These are phyloP conservation scores for Notechis scutatus DNA, from an alignment of 2,113 vertebrate species.

Conservation along the genomic window DNA sequence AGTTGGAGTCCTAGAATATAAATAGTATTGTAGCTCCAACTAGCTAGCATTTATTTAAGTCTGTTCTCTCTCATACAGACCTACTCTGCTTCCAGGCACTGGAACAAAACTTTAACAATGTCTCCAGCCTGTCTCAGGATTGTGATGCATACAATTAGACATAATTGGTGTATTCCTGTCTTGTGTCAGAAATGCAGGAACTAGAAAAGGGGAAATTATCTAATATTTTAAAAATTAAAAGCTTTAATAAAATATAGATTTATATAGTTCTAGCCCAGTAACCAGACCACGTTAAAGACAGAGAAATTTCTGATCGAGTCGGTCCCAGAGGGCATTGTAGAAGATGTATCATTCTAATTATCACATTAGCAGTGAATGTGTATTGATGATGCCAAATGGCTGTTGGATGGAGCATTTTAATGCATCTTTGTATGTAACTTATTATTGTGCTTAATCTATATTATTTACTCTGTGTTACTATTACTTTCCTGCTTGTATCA, in stretches of 20 bases:
- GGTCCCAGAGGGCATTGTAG: background rate
- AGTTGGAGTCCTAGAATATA: background rate
- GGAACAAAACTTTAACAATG: background rate
- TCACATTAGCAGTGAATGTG: background rate
- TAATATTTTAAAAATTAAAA: background rate
- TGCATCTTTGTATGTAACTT: background rate
- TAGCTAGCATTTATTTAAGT: background rate
- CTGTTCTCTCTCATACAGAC: background rate
- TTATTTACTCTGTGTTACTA: background rate
- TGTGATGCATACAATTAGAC: background rate
- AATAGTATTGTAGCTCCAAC: background rate
- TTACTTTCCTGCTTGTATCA: background rate
- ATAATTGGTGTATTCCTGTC: background rate
- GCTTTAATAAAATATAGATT: background rate
- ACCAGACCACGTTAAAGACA: background rate
- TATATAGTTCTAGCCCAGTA: background rate
- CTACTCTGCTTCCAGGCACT: background rate
- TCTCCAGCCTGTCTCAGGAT: background rate
- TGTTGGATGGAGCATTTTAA: background rate
- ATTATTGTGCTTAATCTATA: background rate
- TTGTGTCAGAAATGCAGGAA: too few relatives aligned
- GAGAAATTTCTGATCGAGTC: background rate
- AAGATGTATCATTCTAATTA: too few relatives aligned
- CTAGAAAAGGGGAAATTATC: background rate
- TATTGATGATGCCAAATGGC: background rate